phyloP scores from a whole-genome alignment of 2,113 vertebrate genomes.

The Microcebus lehilahytsara region DNA sequence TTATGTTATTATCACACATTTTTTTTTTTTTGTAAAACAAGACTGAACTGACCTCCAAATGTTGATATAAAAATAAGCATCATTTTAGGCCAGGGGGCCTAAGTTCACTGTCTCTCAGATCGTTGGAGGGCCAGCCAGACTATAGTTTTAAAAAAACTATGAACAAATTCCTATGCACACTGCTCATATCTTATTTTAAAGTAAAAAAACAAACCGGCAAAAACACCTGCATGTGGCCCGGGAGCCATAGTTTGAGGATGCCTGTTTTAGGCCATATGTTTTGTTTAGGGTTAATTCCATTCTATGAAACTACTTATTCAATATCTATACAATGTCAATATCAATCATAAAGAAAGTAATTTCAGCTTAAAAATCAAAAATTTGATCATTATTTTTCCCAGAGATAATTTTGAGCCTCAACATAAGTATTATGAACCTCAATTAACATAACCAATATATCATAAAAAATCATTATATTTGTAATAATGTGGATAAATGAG shows the following conservation, averaged over 20 bases:
- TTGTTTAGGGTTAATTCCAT: not conserved
- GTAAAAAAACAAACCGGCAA: too few relatives aligned
- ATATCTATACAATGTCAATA: not conserved
- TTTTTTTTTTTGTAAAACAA: constrained; percentile 12
- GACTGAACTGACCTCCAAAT: constrained; percentile 10
- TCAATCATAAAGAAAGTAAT: constrained; percentile 40
- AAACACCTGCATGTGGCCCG: too few relatives aligned
- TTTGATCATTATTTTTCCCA: constrained; percentile 1
- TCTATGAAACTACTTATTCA: not conserved
- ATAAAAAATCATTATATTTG: not conserved
- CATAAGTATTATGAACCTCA: not conserved
- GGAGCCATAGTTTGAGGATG: too few relatives aligned
- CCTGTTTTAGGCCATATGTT: not conserved
- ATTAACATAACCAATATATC: constrained; percentile 22
- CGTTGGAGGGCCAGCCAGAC: too few relatives aligned
- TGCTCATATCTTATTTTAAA: too few relatives aligned
- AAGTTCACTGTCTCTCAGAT: too few relatives aligned
- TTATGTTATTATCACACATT: not conserved
- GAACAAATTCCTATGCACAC: too few relatives aligned
- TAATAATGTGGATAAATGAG: not conserved
- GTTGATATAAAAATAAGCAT: not conserved
- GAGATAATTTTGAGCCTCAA: not conserved
- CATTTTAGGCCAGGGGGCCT: not conserved
- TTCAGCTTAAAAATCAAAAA: constrained; percentile 40
- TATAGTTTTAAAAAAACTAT: too few relatives aligned